A percentile compares a stretch with the other conserved stretches of the same genome.
Evolutionary conservation across 2,113 vertebrate species (phyloP).

Genomic region (Epinephelus fuscoguttatus): DNA sequence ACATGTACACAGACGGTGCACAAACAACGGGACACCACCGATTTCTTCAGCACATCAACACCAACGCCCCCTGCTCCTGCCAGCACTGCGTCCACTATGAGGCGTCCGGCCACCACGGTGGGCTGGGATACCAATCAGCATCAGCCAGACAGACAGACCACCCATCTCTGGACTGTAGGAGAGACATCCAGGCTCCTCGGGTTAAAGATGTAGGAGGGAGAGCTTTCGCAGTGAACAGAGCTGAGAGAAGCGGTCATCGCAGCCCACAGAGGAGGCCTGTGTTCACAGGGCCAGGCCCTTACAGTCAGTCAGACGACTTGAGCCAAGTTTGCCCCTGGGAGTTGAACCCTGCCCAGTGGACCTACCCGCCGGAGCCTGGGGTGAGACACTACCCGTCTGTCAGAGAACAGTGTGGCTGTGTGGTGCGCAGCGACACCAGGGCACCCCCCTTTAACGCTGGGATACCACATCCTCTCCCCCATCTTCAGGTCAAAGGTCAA

Average conservation of each 20-base stretch:
- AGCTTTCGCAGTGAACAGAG: constrained; percentile 47
- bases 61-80: constrained; percentile 56
- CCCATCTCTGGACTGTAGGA: constrained; percentile 59
- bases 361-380: constrained; percentile 61
- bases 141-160: constrained; percentile 62
- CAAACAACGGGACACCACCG: constrained; percentile 69
- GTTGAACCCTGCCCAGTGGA: constrained; percentile 69
- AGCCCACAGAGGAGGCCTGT: constrained; percentile 82
- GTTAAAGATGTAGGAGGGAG: constrained; percentile 61
- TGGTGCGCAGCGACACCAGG: constrained; percentile 51
- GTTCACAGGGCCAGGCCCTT: constrained; percentile 65
- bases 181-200: constrained; percentile 63
- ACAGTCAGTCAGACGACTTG: constrained; percentile 59
- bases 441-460: constrained; percentile 59
- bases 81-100: constrained; percentile 69
- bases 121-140: constrained; percentile 51
- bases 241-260: constrained; percentile 59
- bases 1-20: constrained; percentile 82
- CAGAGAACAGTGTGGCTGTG: constrained; percentile 78
- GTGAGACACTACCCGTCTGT: constrained; percentile 73
- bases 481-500: constrained; percentile 81
- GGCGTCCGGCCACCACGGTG: constrained; percentile 38
- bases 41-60: constrained; percentile 54
- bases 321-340: constrained; percentile 73
- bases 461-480: constrained; percentile 72